Percentiles rank a stretch among this genome's conserved stretches.
Evolutionary conservation across 2,113 vertebrate genomes (phyloP).

Genomic region (Nyctereutes procyonoides): DNA sequence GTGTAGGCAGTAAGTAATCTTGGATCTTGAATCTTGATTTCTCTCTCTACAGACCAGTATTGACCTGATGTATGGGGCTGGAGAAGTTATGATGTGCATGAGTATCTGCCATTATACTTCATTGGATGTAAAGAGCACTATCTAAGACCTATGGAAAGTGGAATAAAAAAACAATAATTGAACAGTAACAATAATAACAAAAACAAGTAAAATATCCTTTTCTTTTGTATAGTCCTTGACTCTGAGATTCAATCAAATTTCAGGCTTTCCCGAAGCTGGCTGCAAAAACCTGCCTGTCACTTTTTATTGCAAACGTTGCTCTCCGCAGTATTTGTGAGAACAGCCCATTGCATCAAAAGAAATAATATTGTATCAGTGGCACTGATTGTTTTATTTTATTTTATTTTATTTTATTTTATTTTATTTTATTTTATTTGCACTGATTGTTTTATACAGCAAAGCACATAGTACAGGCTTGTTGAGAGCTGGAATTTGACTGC

Average conservation of each 20-base stretch:
- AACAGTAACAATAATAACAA: not conserved
- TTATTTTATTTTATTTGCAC: too few species aligned
- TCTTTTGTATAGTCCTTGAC: not conserved
- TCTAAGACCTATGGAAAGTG: not conserved
- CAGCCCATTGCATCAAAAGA: not conserved
- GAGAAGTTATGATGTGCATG: slow-evolving; percentile 3
- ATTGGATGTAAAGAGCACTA: slow-evolving; percentile 56
- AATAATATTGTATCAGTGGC: not conserved
- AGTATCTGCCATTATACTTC: slow-evolving; percentile 47
- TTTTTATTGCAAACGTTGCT: not conserved
- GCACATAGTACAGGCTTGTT: not conserved
- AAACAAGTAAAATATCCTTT: not conserved
- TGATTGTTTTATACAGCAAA: slow-evolving; percentile 35
- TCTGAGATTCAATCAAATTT: slow-evolving; percentile 30
- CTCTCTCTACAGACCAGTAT: slow-evolving; percentile 51
- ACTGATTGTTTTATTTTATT: not conserved
- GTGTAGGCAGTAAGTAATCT: slow-evolving; percentile 53
- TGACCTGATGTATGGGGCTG: slow-evolving; percentile 51
- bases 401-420: too few species aligned
- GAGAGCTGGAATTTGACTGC: slow-evolving; percentile 45
- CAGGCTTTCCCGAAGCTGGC: not conserved
- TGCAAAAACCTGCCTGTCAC: not conserved
- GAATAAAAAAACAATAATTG: not conserved
- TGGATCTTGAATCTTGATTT: slow-evolving; percentile 77
- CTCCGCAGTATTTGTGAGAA: not conserved